phyloP scores from a whole-genome alignment of 2,797 vertebrate species.

The Rhabdomys pumilio region DNA sequence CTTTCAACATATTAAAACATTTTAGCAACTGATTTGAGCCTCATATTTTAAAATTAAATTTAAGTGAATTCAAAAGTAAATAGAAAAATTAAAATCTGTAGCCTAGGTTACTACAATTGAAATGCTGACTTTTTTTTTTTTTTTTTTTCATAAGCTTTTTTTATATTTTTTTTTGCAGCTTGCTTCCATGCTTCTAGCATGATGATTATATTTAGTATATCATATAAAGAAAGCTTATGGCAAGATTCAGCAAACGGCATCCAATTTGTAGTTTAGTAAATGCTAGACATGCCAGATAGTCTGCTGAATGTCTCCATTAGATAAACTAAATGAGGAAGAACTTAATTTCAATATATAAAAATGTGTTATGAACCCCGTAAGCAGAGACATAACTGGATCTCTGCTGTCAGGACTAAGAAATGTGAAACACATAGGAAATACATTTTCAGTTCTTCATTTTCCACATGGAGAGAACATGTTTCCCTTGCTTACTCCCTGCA shows the following conservation, averaged over 20 bases:
- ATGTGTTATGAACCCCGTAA: background rate
- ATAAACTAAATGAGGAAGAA: background rate
- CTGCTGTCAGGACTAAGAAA: background rate
- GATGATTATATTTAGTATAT: background rate
- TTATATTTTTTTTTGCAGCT: no score
- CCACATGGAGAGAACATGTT: background rate
- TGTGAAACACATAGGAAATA: background rate
- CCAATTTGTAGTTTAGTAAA: constrained; percentile 17
- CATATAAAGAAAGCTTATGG: background rate
- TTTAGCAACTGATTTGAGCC: background rate
- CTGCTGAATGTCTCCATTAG: background rate
- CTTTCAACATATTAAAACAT: background rate
- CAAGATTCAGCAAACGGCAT: constrained; percentile 40
- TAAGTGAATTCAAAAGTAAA: constrained; percentile 15
- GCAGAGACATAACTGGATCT: background rate
- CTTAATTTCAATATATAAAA: constrained; percentile 43
- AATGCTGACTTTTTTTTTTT: background rate
- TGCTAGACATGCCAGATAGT: background rate
- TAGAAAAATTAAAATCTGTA: background rate
- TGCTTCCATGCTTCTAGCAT: background rate
- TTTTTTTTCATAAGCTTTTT: no score
- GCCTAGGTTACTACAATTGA: background rate
- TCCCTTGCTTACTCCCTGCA: background rate
- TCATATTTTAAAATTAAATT: background rate
- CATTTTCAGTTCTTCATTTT: background rate